phyloP scores from a whole-genome alignment of 2,113 vertebrate genomes.

The Hipposideros armiger region DNA sequence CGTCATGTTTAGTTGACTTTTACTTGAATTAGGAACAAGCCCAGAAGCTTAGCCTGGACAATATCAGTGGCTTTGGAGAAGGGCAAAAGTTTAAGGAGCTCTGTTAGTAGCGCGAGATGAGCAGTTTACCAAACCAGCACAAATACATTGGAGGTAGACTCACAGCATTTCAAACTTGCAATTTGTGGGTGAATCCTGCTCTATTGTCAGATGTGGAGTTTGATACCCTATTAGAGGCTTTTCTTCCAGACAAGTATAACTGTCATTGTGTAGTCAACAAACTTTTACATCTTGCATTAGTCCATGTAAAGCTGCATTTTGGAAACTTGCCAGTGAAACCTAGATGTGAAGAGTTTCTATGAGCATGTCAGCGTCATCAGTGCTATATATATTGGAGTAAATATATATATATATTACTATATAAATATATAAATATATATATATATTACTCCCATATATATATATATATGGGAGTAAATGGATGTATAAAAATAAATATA shows the following conservation, averaged over 20 bases:
- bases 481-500: background rate
- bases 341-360: background rate
- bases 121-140: rapidly evolving
- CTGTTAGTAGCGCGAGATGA: rapidly evolving
- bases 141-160: background rate
- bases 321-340: background rate
- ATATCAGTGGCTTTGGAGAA: background rate
- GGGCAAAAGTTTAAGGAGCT: background rate
- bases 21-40: background rate
- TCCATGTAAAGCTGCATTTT: background rate
- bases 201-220: background rate
- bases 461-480: background rate
- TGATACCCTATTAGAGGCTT: background rate
- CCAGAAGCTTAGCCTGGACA: background rate
- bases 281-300: background rate
- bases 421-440: no score
- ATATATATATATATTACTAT: no score
- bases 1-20: background rate
- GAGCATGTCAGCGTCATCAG: background rate
- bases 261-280: background rate
- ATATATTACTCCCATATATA: no score
- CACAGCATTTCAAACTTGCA: background rate
- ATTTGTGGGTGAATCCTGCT: background rate
- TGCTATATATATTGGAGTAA: background rate
- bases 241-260: background rate